Evolutionary conservation across 53 echinoderm and acorn worm genomes (phyloP).

Genomic region (Paracentrotus lividus): DNA sequence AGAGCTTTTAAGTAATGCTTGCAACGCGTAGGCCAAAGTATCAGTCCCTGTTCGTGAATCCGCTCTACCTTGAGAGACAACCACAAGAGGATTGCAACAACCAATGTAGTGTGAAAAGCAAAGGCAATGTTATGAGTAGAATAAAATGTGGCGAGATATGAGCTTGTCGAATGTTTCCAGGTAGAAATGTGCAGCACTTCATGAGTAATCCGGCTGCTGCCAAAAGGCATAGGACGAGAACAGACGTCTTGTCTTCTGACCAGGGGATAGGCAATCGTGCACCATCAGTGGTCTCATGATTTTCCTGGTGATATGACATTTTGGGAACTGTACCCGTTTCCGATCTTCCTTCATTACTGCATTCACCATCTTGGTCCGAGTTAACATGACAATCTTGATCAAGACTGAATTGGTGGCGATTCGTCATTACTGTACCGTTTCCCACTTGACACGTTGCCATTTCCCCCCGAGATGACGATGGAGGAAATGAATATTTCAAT

Average conservation of each 20-base stretch:
- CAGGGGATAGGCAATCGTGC: background rate
- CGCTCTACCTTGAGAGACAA: background rate
- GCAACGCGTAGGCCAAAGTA: conserved; percentile 10
- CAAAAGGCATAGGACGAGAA: background rate
- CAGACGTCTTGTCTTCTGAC: background rate
- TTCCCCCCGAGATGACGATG: background rate
- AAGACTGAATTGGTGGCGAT: background rate
- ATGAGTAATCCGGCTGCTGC: background rate
- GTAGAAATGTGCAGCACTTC: background rate
- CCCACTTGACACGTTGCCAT: background rate
- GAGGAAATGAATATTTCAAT: background rate
- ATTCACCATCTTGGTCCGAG: background rate
- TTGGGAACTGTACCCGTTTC: background rate
- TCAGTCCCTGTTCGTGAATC: background rate
- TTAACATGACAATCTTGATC: background rate
- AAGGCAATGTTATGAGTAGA: background rate
- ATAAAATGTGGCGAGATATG: background rate
- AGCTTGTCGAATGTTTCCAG: background rate
- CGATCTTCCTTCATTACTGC: background rate
- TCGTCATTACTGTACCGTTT: background rate
- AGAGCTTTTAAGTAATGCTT: background rate
- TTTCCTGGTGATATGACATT: background rate
- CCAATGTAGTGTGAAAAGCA: background rate
- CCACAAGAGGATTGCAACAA: background rate
- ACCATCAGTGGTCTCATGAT: background rate